Conservation (phyloP, 1,140 invertebrate species). For the Octopus sinensis region DNA sequence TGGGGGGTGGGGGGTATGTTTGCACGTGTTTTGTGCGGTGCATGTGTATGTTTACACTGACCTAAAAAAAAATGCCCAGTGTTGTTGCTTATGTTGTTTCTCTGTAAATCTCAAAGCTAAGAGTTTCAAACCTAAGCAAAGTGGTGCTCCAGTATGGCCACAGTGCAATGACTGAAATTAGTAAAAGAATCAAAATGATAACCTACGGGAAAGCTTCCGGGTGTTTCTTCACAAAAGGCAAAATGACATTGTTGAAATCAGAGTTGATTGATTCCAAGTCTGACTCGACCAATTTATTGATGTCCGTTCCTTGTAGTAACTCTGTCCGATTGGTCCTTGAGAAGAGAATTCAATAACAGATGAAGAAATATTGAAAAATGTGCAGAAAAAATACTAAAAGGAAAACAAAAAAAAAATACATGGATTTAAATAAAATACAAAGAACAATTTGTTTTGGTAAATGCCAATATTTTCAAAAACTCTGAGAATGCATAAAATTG, state of each 20-base stretch:
- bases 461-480: too few relatives aligned
- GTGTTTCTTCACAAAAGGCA: conserved; percentile 51
- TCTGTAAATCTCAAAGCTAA: not conserved
- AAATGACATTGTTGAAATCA: conserved; percentile 48
- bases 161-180: not conserved
- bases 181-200: not conserved
- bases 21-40: not conserved
- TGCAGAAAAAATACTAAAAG: too few relatives aligned
- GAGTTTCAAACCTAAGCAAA: not conserved
- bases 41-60: not conserved
- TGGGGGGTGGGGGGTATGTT: not conserved
- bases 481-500: too few relatives aligned
- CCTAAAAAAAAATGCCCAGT: not conserved
- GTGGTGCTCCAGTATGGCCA: not conserved
- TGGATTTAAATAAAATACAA: too few relatives aligned
- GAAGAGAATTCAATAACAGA: not conserved
- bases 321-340: conserved; percentile 41
- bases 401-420: too few relatives aligned
- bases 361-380: not conserved
- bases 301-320: conserved; percentile 45
- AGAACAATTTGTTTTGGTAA: too few relatives aligned
- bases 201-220: conserved; percentile 42
- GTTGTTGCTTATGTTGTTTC: not conserved
- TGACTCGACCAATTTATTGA: conserved; percentile 39
- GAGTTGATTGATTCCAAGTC: conserved; percentile 47